phyloP scores from a whole-genome alignment of 2,113 vertebrate genomes.

The Trichechus manatus region DNA sequence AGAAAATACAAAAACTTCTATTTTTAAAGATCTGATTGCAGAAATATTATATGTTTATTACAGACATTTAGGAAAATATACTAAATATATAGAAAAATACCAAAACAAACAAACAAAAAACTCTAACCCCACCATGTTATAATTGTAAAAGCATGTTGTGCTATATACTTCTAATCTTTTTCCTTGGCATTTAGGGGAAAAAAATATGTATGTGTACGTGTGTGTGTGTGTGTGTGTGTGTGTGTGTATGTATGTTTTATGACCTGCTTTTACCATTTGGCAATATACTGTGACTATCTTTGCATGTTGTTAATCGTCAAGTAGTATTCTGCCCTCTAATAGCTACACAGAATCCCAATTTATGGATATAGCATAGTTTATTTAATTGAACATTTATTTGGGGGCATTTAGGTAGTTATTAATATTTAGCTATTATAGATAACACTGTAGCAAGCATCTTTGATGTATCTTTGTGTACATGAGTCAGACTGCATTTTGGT shows the following conservation, averaged over 20 bases:
- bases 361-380: neutral
- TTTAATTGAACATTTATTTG: neutral
- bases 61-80: neutral
- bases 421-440: neutral
- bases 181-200: neutral
- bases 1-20: neutral
- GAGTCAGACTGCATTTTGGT: neutral
- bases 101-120: neutral
- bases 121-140: neutral
- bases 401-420: neutral
- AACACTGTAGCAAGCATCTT: neutral
- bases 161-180: neutral
- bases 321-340: neutral
- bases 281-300: neutral
- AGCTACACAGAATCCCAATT: neutral
- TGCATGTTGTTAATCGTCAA: neutral
- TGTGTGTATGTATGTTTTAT: neutral
- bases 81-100: neutral
- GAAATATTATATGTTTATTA: neutral
- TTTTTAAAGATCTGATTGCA: neutral
- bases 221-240: no score
- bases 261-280: neutral
- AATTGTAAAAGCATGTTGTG: neutral
- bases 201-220: no score
- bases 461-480: neutral